These are phyloP conservation scores for Mactra quadrangularis DNA, from an alignment of 1,140 invertebrate genomes.

Conservation along the genomic window DNA sequence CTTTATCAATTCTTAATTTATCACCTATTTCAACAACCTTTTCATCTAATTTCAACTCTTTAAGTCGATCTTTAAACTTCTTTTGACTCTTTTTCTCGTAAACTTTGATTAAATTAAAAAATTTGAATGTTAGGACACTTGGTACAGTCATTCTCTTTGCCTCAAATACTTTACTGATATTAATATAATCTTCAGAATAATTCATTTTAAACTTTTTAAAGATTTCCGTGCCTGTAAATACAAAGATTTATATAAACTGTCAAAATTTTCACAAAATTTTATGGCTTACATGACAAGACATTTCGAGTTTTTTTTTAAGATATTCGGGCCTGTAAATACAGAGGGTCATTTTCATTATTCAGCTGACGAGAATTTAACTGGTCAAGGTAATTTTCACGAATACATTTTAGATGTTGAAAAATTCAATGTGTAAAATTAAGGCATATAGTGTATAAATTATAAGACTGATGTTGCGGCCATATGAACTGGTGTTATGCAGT, in stretches of 20 bases:
- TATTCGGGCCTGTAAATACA: conserved; percentile 17
- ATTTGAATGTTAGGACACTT: conserved; percentile 5
- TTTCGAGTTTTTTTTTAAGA: too few relatives aligned
- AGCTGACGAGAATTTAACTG: too few relatives aligned
- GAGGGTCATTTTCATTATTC: not conserved
- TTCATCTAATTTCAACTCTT: not conserved
- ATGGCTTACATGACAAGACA: too few relatives aligned
- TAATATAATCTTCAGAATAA: conserved; percentile 29
- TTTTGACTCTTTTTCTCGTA: conserved; percentile 1
- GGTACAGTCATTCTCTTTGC: conserved; percentile 32
- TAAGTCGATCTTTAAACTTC: not conserved
- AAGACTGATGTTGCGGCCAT: too few relatives aligned
- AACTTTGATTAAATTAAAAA: conserved; percentile 5
- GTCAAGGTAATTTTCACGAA: too few relatives aligned
- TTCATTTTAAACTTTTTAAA: conserved; percentile 40
- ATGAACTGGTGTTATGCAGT: too few relatives aligned
- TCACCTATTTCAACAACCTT: conserved; percentile 12
- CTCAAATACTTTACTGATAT: conserved; percentile 44
- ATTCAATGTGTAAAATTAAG: not conserved
- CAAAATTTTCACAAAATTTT: too few relatives aligned
- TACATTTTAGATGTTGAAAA: not conserved
- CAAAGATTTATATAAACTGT: too few relatives aligned
- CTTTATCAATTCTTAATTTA: conserved; percentile 25
- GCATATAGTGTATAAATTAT: too few relatives aligned
- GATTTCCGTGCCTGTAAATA: too few relatives aligned